phyloP scores from a whole-genome alignment of 2,888 invertebrate genomes.

The Nebria salina region DNA sequence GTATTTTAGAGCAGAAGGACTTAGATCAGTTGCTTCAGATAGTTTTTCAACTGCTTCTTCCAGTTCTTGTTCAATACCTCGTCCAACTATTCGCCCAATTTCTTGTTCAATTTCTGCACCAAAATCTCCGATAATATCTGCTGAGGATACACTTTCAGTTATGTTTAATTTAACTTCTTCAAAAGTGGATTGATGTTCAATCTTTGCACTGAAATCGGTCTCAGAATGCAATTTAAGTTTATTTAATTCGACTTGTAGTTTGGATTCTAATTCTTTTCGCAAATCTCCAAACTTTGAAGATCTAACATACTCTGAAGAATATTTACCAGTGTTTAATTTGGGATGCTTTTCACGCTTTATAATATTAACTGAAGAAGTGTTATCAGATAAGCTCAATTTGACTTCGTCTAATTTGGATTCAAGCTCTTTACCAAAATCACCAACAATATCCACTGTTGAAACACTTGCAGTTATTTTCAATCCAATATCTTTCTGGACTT shows the following conservation, averaged over 20 bases:
- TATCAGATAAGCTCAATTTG: neutral
- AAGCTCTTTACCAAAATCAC: slow-evolving; percentile 70
- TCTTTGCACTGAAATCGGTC: too few species aligned
- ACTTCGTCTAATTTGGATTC: slow-evolving; percentile 65
- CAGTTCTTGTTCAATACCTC: slow-evolving; percentile 55
- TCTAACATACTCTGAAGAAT: too few species aligned
- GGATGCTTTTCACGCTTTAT: neutral
- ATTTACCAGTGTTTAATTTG: too few species aligned
- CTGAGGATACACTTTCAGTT: slow-evolving; percentile 56
- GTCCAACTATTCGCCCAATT: slow-evolving; percentile 63
- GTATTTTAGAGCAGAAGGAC: slow-evolving; percentile 57
- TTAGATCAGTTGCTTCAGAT: slow-evolving; percentile 55
- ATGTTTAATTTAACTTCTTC: slow-evolving; percentile 44
- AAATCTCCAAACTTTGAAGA: neutral
- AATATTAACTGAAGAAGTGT: neutral
- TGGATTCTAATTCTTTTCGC: neutral
- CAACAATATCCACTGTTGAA: slow-evolving; percentile 66
- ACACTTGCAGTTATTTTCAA: slow-evolving; percentile 48
- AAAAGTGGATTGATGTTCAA: too few species aligned
- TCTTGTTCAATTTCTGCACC: slow-evolving; percentile 70
- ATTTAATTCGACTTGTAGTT: too few species aligned
- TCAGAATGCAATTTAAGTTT: too few species aligned
- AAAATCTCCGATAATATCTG: slow-evolving; percentile 69
- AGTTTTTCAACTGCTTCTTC: slow-evolving; percentile 60
- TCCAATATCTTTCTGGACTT: neutral